Evolutionary conservation across 2,888 invertebrate genomes (phyloP), one percentile per base, ranked within the genome.

Genomic region (Parapristionchus giblindavisi): DNA sequence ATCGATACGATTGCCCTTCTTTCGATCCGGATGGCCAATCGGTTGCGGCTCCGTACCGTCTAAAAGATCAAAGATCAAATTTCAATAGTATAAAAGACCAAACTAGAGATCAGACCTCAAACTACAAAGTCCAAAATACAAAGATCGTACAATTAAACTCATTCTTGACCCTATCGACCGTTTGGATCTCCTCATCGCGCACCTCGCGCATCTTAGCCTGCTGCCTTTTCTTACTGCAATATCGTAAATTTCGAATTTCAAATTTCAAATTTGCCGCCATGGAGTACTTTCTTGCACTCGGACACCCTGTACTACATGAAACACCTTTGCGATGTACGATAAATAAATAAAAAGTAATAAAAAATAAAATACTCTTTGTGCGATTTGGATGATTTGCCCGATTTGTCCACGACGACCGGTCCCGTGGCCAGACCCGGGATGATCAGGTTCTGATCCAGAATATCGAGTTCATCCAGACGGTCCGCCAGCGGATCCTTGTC

Each of bases 401-500:
- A n/a, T n/a, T n/a, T n/a, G n/a, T n/a, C n/a, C n/a, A n/a, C n/a
- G n/a, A n/a, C n/a, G n/a, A n/a, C n/a, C n/a, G n/a, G n/a, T n/a
- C n/a, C n/a, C n/a, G n/a, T n/a, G n/a, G n/a, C n/a, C n/a, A n/a
- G n/a, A n/a, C n/a, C n/a, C n/a, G n/a, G n/a, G n/a, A n/a, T n/a
- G n/a, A n/a, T n/a, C n/a, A n/a, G n/a, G n/a, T n/a, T n/a, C n/a
- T n/a, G n/a, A n/a, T n/a, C n/a, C n/a, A n/a, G n/a, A n/a, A n/a
- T n/a, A 29, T 43, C 29, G 56, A 61, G 48, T 51, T 52, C 61
- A 34, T 61, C 61, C 52, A 60, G 38, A n/a, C 36, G 48, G 34
- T 24, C 40, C 43, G 36, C 34, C 54, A 38, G 63, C 56, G 65
- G 51, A 40, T 76, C 65, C 38, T 73, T 56, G n/a, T 74, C 56